Conservation (phyloP, 2,888 invertebrate genomes). For the Candidula unifasciata region DNA sequence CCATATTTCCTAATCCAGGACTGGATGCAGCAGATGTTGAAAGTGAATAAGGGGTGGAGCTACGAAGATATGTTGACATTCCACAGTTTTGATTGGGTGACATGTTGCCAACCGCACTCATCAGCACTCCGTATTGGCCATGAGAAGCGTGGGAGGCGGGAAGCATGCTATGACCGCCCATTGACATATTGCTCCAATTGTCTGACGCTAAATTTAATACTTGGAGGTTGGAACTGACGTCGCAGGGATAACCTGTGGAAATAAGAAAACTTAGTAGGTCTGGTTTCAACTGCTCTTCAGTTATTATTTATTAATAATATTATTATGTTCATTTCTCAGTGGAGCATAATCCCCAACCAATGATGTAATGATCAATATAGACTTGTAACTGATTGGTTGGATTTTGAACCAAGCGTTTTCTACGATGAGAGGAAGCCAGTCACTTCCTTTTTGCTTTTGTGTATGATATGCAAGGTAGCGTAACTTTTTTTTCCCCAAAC, state of each 20-base stretch:
- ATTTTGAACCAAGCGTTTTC: too few species aligned
- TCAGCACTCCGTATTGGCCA: constrained; percentile 69
- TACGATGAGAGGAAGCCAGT: too few species aligned
- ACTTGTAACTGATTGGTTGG: too few species aligned
- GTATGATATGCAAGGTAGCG: too few species aligned
- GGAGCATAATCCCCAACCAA: too few species aligned
- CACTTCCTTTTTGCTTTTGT: too few species aligned
- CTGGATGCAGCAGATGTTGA: constrained; percentile 59
- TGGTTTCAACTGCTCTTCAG: too few species aligned
- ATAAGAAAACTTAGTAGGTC: constrained; percentile 48
- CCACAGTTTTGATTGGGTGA: constrained; percentile 73
- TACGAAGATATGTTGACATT: constrained; percentile 70
- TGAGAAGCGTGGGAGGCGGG: constrained; percentile 59
- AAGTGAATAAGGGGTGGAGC: constrained; percentile 64
- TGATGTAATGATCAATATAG: too few species aligned
- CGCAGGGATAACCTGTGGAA: constrained; percentile 64
- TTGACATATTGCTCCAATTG: constrained; percentile 70
- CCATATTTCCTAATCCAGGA: constrained; percentile 34
- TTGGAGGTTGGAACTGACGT: constrained; percentile 68
- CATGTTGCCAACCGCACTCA: constrained; percentile 68
- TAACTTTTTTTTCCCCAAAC: too few species aligned
- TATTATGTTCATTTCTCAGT: too few species aligned
- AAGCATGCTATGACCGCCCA: constrained; percentile 50
- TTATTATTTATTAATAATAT: too few species aligned
- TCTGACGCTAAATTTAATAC: constrained; percentile 68